Percentiles rank a stretch among this genome's conserved stretches.
These are phyloP conservation scores for Ranitomeya imitator DNA, from an alignment of 2,113 vertebrate species.

Conservation along the genomic window DNA sequence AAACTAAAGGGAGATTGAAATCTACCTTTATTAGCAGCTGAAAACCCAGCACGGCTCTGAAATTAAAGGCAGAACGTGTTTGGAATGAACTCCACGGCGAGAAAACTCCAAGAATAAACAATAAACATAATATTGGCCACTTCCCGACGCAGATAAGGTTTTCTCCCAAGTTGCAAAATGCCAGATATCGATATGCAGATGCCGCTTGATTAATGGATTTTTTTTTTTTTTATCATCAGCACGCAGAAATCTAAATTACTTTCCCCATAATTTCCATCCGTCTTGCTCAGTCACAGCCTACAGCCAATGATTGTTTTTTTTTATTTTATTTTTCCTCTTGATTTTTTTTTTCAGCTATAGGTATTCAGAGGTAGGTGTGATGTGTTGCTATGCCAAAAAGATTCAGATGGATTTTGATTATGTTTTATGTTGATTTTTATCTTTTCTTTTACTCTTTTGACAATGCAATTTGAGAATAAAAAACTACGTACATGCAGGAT, in stretches of 20 bases:
- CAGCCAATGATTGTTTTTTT: neutral
- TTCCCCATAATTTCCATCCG: constrained; percentile 39
- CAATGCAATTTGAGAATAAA: too few species aligned
- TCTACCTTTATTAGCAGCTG: constrained; percentile 50
- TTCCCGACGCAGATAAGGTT: constrained; percentile 14
- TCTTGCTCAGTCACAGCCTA: constrained; percentile 40
- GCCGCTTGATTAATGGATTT: constrained; percentile 34
- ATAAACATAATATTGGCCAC: constrained; percentile 7
- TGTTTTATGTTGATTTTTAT: neutral
- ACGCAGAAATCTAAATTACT: constrained; percentile 48
- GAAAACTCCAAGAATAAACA: constrained; percentile 44
- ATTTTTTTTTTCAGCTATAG: neutral
- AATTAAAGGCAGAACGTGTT: constrained; percentile 54
- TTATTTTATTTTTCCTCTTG: neutral
- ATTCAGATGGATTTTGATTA: neutral
- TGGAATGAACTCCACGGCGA: constrained; percentile 21
- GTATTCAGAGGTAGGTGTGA: neutral
- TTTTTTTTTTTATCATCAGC: constrained; percentile 19
- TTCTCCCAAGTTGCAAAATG: neutral
- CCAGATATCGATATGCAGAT: constrained; percentile 27
- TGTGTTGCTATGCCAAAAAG: neutral
- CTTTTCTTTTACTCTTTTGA: too few species aligned
- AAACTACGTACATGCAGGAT: too few species aligned
- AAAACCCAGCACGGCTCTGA: constrained; percentile 42
- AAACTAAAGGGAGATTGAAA: constrained; percentile 52